Evolutionary conservation across 1,140 invertebrate genomes (phyloP).

Genomic region (Zeugodacus cucurbitae): DNA sequence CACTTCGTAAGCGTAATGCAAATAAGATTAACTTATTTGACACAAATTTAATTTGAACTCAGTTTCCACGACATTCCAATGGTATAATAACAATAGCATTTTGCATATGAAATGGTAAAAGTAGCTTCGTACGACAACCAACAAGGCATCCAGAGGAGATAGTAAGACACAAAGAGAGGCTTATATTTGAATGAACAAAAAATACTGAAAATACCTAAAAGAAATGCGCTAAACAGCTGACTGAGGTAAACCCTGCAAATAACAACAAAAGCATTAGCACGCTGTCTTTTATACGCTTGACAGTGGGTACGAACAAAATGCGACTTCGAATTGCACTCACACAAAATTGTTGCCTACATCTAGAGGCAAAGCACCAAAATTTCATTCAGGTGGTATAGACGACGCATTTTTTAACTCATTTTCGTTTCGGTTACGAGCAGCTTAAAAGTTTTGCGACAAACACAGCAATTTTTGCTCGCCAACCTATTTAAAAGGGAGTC

Average conservation of each 20-base stretch:
- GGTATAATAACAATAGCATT: constrained; percentile 23
- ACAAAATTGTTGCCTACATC: background rate
- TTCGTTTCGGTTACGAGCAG: background rate
- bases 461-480: background rate
- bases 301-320: too few species aligned
- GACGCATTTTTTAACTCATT: background rate
- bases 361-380: background rate
- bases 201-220: background rate
- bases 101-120: background rate
- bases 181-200: background rate
- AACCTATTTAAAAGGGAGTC: background rate
- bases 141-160: background rate
- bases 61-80: background rate
- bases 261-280: background rate
- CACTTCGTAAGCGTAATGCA: too few species aligned
- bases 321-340: background rate
- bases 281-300: background rate
- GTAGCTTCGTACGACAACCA: background rate
- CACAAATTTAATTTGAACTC: constrained; percentile 15
- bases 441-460: background rate
- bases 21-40: constrained; percentile 27
- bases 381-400: background rate
- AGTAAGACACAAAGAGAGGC: background rate
- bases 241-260: background rate
- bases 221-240: background rate